A percentile compares a stretch with the other conserved stretches of the same genome.
Conservation (phyloP, 2,113 vertebrate genomes). For the Monopterus albus region DNA sequence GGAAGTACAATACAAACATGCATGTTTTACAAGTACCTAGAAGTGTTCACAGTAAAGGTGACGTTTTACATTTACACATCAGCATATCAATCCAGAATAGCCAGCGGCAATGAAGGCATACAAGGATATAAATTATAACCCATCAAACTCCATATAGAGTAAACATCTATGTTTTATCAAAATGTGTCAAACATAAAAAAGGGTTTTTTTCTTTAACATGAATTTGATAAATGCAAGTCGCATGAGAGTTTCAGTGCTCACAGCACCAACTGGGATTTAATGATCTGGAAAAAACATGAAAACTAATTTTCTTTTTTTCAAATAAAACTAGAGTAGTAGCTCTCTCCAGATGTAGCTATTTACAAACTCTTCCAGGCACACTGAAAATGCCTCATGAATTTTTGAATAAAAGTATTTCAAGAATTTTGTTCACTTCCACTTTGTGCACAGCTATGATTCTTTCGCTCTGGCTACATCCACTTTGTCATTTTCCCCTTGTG, state of each 20-base stretch:
- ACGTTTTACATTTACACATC: conserved; percentile 77
- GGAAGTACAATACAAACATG: conserved; percentile 76
- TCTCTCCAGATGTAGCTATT: conserved; percentile 69
- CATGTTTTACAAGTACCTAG: conserved; percentile 66
- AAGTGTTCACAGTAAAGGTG: conserved; percentile 71
- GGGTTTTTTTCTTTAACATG: conserved; percentile 9
- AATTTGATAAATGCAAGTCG: conserved; percentile 48
- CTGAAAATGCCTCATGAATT: conserved; percentile 71
- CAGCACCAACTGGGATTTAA: conserved; percentile 71
- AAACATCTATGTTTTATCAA: conserved; percentile 69
- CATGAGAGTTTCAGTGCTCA: conserved; percentile 61
- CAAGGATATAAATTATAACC: conserved; percentile 62
- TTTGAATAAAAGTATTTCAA: conserved; percentile 67
- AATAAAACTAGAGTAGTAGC: conserved; percentile 60
- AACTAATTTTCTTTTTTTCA: conserved; percentile 34
- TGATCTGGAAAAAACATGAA: conserved; percentile 44
- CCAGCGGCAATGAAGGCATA: conserved; percentile 64
- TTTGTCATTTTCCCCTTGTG: conserved; percentile 66
- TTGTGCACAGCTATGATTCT: conserved; percentile 61
- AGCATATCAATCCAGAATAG: conserved; percentile 70
- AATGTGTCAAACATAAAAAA: conserved; percentile 64
- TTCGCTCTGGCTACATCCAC: conserved; percentile 75
- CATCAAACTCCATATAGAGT: conserved; percentile 56
- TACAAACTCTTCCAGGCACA: conserved; percentile 70
- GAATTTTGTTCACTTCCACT: conserved; percentile 68